Percentiles rank a stretch among this genome's conserved stretches.
Evolutionary conservation across 2,113 vertebrate genomes (phyloP).

Genomic region (Turnix velox): DNA sequence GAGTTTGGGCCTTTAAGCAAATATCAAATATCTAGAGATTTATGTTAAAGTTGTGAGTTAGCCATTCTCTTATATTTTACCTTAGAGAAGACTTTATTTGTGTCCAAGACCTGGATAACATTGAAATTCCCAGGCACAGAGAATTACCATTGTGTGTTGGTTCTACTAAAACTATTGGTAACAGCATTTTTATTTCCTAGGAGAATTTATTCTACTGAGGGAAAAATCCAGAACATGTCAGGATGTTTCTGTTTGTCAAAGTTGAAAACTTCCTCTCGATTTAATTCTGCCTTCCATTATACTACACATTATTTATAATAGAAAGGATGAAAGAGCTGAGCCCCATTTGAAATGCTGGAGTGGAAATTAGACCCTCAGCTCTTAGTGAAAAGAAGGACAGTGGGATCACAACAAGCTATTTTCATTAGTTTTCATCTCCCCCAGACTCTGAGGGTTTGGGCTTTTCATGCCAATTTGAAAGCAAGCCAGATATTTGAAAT

Average conservation of each 20-base stretch:
- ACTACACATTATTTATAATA: background rate
- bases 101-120: background rate
- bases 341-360: background rate
- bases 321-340: conserved; percentile 1
- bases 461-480: background rate
- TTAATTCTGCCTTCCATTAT: conserved; percentile 26
- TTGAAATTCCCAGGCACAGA: background rate
- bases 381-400: background rate
- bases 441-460: background rate
- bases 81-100: background rate
- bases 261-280: background rate
- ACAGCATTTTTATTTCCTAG: background rate
- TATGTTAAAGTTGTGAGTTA: background rate
- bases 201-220: background rate
- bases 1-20: background rate
- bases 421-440: background rate
- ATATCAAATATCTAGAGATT: background rate
- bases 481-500: background rate
- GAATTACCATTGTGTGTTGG: background rate
- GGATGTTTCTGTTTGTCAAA: background rate
- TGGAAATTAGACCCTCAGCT: conserved; percentile 14
- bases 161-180: background rate
- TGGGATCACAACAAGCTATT: background rate
- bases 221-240: background rate
- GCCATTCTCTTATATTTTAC: background rate